Base-by-base conservation (phyloP, 2,888 invertebrate genomes). In the Papilio protenor region DNA sequence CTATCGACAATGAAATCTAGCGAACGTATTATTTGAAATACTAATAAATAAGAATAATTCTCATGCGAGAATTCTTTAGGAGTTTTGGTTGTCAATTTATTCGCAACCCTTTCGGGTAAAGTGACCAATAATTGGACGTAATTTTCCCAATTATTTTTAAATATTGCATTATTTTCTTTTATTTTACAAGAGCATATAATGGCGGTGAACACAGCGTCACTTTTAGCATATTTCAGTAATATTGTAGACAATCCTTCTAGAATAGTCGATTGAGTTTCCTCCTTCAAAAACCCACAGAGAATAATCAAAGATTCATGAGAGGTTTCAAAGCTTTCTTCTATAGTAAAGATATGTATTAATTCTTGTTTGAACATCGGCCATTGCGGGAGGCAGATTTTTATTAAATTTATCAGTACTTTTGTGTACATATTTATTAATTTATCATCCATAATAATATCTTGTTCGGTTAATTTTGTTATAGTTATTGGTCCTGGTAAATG, bases 21-120 rank as follows among this genome's bases (percentile, higher is more conserved):
- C 0, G 95, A 90, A 83, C 96, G 95, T 0, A 96, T 83, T 5
- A 97, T 87, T 82, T 97, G 96, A 79, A 95, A 95, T 40, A 96
- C 89, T 0, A 97, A 83, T 66, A 96, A 88, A 75, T 95, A 95
- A 0, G 96, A 92, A 86, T 95, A 97, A 33, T 92, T 92, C 21
- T 95, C 91, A 0, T 95, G 92, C 0, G 95, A 89, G 85, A 97
- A 97, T 23, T 95, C 91, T 79, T 94, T 92, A 0, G 96, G 95
- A 8, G 96, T 91, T 49, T 95, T 91, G 1, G 91, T 92, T 80
- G 96, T 90, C 47, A 96, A 83, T 82, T 94, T 95, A 85, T 98
- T 98, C 12, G 97, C 97, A 64, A 98, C 91, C 81, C 96, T 92
- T 83, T 94, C 96, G 0, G 98, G 97, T 74, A 98, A 83, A 2